Evolutionary conservation across 2,113 vertebrate species (phyloP).

Genomic region (Pterocles gutturalis): DNA sequence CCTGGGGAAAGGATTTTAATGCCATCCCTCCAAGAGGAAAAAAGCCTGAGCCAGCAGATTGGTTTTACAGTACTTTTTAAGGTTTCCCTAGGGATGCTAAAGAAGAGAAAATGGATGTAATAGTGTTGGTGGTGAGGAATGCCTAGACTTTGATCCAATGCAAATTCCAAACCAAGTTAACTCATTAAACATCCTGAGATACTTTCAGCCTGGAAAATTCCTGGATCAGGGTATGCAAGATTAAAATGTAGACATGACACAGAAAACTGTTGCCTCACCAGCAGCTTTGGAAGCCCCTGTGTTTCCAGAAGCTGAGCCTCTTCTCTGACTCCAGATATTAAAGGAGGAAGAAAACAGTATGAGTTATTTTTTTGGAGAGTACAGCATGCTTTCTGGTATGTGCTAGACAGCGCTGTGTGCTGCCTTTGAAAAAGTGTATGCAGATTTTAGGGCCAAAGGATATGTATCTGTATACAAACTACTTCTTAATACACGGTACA

Average conservation of each 20-base stretch:
- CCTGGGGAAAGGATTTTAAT: conserved; percentile 44
- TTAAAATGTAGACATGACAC: background rate
- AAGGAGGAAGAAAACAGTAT: background rate
- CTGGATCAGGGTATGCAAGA: background rate
- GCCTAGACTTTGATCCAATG: background rate
- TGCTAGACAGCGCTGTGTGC: background rate
- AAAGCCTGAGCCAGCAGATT: conserved; percentile 54
- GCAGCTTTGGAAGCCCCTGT: background rate
- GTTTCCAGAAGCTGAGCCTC: background rate
- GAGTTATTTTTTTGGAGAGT: background rate
- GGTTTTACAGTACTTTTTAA: conserved; percentile 57
- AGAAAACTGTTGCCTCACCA: background rate
- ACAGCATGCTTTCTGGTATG: background rate
- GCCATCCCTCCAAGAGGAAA: background rate
- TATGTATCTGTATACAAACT: background rate
- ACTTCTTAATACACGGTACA: background rate
- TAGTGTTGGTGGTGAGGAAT: background rate
- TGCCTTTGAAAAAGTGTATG: background rate
- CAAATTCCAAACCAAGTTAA: background rate
- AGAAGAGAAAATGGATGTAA: background rate
- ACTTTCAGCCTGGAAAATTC: background rate
- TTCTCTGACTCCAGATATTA: background rate
- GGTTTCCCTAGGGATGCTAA: conserved; percentile 27
- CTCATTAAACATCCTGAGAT: background rate
- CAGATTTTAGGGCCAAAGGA: background rate